Evolutionary conservation across 1,140 invertebrate genomes (phyloP).

Genomic region (Platyura marginata): DNA sequence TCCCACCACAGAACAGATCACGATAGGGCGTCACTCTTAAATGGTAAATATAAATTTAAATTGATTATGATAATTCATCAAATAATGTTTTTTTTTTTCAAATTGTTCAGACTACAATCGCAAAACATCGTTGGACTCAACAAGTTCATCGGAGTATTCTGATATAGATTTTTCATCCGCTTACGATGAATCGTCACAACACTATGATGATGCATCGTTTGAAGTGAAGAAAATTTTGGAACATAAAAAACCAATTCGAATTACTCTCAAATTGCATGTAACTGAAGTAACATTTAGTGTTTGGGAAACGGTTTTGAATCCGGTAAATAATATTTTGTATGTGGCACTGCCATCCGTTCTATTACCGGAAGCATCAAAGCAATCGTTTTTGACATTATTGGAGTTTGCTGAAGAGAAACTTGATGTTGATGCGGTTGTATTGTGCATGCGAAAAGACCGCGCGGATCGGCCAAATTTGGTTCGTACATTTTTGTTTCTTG

Average conservation of each 20-base stretch:
- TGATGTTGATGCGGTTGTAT: conserved; percentile 41
- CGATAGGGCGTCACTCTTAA: conserved; percentile 34
- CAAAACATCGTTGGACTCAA: conserved; percentile 24
- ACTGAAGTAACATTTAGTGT: conserved; percentile 52
- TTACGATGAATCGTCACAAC: conserved; percentile 1
- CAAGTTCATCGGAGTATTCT: conserved; percentile 18
- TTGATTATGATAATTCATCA: neutral
- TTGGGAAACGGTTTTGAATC: conserved; percentile 67
- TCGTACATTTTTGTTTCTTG: conserved; percentile 92
- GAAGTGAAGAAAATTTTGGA: conserved; percentile 37
- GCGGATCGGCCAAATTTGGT: conserved; percentile 67
- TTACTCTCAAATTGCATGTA: conserved; percentile 58
- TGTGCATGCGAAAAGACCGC: conserved; percentile 67
- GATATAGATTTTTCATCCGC: conserved; percentile 7
- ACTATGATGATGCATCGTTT: conserved; percentile 19
- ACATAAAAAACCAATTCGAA: conserved; percentile 40
- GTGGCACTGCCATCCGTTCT: conserved; percentile 71
- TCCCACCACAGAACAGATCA: conserved; percentile 30
- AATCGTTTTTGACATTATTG: conserved; percentile 78
- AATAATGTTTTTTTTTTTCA: conserved; percentile 15
- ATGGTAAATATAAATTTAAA: conserved; percentile 20
- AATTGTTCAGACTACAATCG: conserved; percentile 29
- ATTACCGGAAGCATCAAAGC: conserved; percentile 74
- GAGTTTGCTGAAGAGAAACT: conserved; percentile 92
- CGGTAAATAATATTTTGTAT: conserved; percentile 48